phyloP scores from a whole-genome alignment of 2,113 vertebrate species.

The Elephas maximus region DNA sequence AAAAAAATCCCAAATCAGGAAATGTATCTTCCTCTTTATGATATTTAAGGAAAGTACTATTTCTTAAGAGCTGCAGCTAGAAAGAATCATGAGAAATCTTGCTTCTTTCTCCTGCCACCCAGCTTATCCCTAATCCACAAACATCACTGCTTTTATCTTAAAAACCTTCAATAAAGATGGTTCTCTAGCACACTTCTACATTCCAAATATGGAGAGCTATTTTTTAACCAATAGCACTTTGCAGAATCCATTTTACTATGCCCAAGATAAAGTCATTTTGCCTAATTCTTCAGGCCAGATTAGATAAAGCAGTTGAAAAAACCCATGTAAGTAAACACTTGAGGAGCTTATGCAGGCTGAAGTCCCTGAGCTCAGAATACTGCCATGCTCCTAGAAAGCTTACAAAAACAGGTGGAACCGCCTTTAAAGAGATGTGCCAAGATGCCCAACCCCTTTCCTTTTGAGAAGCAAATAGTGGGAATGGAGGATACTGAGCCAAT shows the following conservation, averaged over 20 bases:
- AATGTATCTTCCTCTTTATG: not conserved
- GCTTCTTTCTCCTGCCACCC: not conserved
- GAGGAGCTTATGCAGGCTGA: constrained; percentile 52
- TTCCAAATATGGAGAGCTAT: constrained; percentile 59
- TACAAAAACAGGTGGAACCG: constrained; percentile 37
- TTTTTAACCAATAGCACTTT: constrained; percentile 65
- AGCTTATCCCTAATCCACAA: not conserved
- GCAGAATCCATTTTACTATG: constrained; percentile 66
- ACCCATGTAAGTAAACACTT: constrained; percentile 74
- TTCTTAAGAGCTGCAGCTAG: not conserved
- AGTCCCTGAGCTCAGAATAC: constrained; percentile 58
- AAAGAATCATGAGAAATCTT: constrained; percentile 44
- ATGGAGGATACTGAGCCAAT: not conserved
- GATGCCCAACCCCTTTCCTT: not conserved
- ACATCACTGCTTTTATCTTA: constrained; percentile 40
- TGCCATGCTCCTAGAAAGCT: constrained; percentile 46
- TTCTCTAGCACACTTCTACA: constrained; percentile 35
- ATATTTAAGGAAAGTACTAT: not conserved
- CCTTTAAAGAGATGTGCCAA: constrained; percentile 38
- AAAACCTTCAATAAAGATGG: constrained; percentile 51
- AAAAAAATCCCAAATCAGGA: not conserved
- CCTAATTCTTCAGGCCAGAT: constrained; percentile 67
- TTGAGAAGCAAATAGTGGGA: constrained; percentile 1
- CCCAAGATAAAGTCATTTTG: constrained; percentile 73
- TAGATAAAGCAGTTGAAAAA: constrained; percentile 71